Evolutionary conservation across 1,140 invertebrate species (phyloP).

Genomic region (Augochlora pura): DNA sequence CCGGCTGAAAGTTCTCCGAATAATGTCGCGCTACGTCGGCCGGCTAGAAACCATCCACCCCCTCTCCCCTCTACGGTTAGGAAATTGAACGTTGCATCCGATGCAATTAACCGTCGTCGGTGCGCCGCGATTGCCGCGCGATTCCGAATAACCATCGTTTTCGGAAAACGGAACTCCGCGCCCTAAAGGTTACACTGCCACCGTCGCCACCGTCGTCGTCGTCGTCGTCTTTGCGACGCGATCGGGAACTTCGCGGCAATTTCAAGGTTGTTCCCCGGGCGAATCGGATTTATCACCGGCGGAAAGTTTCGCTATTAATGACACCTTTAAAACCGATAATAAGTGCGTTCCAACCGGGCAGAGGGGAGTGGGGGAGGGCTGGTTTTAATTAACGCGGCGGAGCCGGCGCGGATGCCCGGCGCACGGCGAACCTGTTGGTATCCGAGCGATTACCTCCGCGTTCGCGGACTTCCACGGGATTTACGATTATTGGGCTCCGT

Average conservation of each 20-base stretch:
- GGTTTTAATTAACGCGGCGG: constrained; percentile 17
- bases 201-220: no score
- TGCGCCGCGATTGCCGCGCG: not conserved
- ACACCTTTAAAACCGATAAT: constrained; percentile 32
- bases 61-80: no score
- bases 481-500: not conserved
- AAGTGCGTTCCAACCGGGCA: not conserved
- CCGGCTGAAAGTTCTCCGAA: no score
- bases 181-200: constrained; percentile 38
- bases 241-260: constrained; percentile 29
- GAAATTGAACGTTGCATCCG: constrained; percentile 60
- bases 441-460: not conserved
- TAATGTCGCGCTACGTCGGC: no score
- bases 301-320: constrained; percentile 14
- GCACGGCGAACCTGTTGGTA: no score
- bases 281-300: constrained; percentile 56
- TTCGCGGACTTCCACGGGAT: no score
- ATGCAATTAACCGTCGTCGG: constrained; percentile 49
- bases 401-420: not conserved
- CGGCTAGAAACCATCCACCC: no score
- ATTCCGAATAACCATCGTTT: constrained; percentile 49
- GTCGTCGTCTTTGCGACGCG: no score
- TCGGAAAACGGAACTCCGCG: constrained; percentile 46
- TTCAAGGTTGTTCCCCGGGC: constrained; percentile 50
- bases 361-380: no score